phyloP scores from a whole-genome alignment of 2,113 vertebrate species.

The Excalfactoria chinensis region DNA sequence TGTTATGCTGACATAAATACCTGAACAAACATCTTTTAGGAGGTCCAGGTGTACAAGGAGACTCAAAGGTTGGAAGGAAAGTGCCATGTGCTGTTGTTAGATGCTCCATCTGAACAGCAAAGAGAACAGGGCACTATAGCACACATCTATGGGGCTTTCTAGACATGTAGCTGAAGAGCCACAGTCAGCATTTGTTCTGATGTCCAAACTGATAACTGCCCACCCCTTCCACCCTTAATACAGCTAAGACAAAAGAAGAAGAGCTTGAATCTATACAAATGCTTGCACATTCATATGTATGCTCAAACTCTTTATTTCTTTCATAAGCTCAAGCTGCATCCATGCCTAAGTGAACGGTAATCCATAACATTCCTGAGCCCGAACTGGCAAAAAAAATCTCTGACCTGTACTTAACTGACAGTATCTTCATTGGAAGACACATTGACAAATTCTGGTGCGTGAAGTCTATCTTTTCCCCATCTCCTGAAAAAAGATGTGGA shows the following conservation, averaged over 20 bases:
- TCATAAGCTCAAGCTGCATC: background rate
- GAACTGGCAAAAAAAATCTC: background rate
- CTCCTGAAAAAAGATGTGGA: background rate
- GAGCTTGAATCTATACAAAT: background rate
- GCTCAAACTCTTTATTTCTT: background rate
- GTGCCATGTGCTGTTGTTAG: background rate
- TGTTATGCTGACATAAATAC: background rate
- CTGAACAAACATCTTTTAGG: background rate
- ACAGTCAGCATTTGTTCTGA: fast-evolving
- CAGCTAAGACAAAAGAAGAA: background rate
- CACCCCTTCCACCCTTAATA: background rate
- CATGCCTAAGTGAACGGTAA: background rate
- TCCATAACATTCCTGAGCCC: background rate
- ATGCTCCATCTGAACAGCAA: background rate
- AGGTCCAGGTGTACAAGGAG: background rate
- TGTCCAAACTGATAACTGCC: background rate
- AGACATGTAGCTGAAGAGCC: background rate
- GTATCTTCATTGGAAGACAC: background rate
- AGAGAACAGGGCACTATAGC: background rate
- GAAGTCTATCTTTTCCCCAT: background rate
- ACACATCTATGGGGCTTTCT: background rate
- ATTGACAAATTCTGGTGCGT: fast-evolving
- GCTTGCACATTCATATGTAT: fast-evolving
- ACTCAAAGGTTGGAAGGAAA: background rate
- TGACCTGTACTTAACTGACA: background rate